Evolutionary conservation across 2,888 invertebrate species (phyloP).

Genomic region (Melolontha melolontha): DNA sequence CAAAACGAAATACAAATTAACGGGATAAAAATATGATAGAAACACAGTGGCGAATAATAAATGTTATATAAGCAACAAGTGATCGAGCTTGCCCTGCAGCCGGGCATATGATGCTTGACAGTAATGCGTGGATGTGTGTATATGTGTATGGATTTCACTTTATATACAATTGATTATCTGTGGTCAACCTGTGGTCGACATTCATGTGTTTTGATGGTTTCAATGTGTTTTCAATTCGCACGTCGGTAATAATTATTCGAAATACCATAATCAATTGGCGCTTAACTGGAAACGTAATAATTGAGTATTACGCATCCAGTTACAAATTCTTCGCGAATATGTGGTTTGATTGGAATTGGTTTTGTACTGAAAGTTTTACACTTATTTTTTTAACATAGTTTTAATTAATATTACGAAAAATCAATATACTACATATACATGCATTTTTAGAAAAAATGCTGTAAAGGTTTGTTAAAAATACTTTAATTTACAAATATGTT

Average conservation of each 20-base stretch:
- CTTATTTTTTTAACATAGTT: too few species aligned
- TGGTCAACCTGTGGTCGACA: slow-evolving; percentile 45
- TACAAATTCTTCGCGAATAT: too few species aligned
- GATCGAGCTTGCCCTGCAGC: slow-evolving; percentile 33
- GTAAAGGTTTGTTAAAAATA: too few species aligned
- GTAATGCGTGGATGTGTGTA: slow-evolving; percentile 5
- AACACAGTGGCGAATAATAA: too few species aligned
- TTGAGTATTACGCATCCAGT: not conserved
- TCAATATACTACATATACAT: too few species aligned
- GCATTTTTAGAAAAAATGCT: too few species aligned
- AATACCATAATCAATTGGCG: slow-evolving; percentile 26
- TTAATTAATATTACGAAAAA: too few species aligned
- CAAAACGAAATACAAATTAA: too few species aligned
- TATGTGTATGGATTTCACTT: slow-evolving; percentile 38
- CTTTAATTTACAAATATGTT: too few species aligned
- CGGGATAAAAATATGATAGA: too few species aligned
- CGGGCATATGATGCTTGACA: slow-evolving; percentile 26
- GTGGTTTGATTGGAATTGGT: too few species aligned
- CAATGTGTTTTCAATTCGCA: slow-evolving; percentile 40
- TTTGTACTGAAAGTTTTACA: too few species aligned
- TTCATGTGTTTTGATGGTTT: slow-evolving; percentile 44
- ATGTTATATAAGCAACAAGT: slow-evolving; percentile 41
- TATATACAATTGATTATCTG: slow-evolving; percentile 45
- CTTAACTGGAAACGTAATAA: slow-evolving; percentile 21
- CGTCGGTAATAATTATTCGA: slow-evolving; percentile 34